Base-by-base conservation (phyloP, 2,888 invertebrate genomes). In the Nemoura dubitans region DNA sequence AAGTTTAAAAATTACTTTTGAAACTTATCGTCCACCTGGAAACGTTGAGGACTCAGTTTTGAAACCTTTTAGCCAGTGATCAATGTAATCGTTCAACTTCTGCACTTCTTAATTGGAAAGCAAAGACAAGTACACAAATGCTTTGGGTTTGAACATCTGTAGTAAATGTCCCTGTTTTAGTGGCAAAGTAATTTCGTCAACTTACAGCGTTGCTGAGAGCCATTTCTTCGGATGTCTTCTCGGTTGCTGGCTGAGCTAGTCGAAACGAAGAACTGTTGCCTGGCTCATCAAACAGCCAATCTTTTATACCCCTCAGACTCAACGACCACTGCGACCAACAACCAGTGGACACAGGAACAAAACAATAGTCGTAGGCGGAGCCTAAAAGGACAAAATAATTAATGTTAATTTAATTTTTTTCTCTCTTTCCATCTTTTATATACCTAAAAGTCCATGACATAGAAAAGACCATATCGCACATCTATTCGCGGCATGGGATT, bases 371-470 rank as follows among this genome's bases (percentile, higher is more conserved):
- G n/a, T 6, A 29, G 81, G 81, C 25, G 81, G 81, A 81, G 81
- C 81, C 29, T 29, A 81, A 30, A 30, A 81, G 81, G 81, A 81
- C 81, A 30, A 30, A 81, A n/a, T 29, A 81, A 81, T 29, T 81
- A 29, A 78, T 28, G 26, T 2, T 28, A 78, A 78, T 78, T 26
- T 28, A 25, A 1, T 14, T 14, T 78, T 76, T 36, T 36, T 36
- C 10, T 21, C 59, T 59, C 21, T 59, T 21, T 59, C 16, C 3
- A 1, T 59, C n/a, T n/a, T n/a, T n/a, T n/a, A n/a, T n/a, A 16
- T 26, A n/a, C 78, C 78, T n/a, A 81, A 81, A n/a, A 28, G 81
- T 26, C 81, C 81, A 29, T 81, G 81, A 81, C 81, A 81, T 81
- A 28, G 81, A 30, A n/a, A 81, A 30, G 30, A 81, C 21, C 28